Percentiles rank a stretch among this genome's conserved stretches.
These are phyloP conservation scores for Monoplex corrugatus DNA, from an alignment of 2,888 invertebrate genomes.

Conservation along the genomic window DNA sequence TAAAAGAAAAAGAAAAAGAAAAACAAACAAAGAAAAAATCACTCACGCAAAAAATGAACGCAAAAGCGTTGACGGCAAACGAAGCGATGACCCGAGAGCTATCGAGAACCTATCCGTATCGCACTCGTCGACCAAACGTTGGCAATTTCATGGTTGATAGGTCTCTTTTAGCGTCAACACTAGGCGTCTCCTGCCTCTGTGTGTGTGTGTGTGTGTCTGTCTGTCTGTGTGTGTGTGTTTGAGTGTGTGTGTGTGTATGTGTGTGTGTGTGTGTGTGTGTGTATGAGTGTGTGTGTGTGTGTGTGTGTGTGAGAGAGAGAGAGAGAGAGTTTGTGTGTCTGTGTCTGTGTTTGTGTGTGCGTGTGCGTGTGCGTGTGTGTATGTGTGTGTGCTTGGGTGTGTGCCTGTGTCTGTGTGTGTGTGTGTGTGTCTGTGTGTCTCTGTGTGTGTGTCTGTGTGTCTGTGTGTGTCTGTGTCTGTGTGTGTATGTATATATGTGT, in stretches of 20 bases:
- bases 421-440: not conserved
- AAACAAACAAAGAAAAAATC: no score
- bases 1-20: no score
- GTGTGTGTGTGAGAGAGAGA: not conserved
- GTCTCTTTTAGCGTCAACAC: no score
- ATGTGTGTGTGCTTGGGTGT: not conserved
- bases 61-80: no score
- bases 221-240: not conserved
- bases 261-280: not conserved
- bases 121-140: no score
- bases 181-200: no score
- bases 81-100: no score
- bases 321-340: not conserved
- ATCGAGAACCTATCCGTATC: no score
- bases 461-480: conserved; percentile 12
- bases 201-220: not conserved
- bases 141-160: no score
- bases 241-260: not conserved
- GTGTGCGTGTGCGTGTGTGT: not conserved
- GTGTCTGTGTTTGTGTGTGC: not conserved
- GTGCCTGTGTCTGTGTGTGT: not conserved
- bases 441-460: conserved; percentile 36
- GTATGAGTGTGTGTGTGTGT: not conserved
- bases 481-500: conserved; percentile 25
- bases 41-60: no score